Evolutionary conservation across 2,888 invertebrate species (phyloP), one percentile per base, ranked within the genome.

Genomic region (Pristionchus fissidentatus): DNA sequence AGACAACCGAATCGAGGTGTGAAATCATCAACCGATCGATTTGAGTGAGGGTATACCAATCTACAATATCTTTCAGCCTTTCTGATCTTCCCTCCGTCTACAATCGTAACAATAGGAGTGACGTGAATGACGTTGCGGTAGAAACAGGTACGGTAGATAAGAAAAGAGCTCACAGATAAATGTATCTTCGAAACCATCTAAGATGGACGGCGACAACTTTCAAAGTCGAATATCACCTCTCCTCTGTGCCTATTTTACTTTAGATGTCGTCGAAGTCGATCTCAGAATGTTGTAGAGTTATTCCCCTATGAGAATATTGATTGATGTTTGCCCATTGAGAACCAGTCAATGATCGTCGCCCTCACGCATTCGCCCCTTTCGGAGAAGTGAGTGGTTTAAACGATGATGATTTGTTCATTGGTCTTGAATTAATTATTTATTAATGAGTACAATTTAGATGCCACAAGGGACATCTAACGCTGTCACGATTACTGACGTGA

Each of bases 1-100:
- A 87, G n/a, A 91, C 90, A 52, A 87, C 87, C 49, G 91, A 90
- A 55, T 83, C 83, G 26, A 46, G 83, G 83, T 83, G 57, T 75
- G 38, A 66, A 26, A 13, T 62, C 5, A 3, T 29, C 62, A n/a
- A 32, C 43, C 13, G 41, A 70, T 70, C 43, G 41, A 38, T 41
- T n/a, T 41, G 70, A 70, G 70, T 70, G 70, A 70, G 43, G 38
- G 32, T 49, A 52, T 75, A n/a, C n/a, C n/a, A n/a, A n/a, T n/a
- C n/a, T n/a, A n/a, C n/a, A n/a, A n/a, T n/a, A n/a, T n/a, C n/a
- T n/a, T 83, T 49, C 70, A 83, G 83, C 35, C 41, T 83, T 29
- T 73, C 70, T 15, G 83, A 83, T 70, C 83, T 70, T 35, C 60
- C 52, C 10, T 57, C 60, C 22, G 52, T 83, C 52, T 83, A 83